phyloP scores from a whole-genome alignment of 1,140 invertebrate genomes.

The Thrips palmi region DNA sequence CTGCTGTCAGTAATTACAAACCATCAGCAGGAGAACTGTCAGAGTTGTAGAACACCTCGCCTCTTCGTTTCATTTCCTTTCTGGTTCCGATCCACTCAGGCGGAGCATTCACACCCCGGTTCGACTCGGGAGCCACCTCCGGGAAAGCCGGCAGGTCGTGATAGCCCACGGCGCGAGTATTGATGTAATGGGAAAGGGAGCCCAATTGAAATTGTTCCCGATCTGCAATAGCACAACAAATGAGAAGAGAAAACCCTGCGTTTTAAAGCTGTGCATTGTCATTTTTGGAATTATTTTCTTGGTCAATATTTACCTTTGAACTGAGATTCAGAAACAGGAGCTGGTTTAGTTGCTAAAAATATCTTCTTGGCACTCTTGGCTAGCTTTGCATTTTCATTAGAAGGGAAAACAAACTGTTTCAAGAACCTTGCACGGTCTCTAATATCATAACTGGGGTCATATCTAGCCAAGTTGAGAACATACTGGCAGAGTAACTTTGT shows the following conservation, averaged over 20 bases:
- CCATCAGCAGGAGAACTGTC: constrained; percentile 13
- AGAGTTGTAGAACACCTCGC: too few relatives aligned
- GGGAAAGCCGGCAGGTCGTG: constrained; percentile 78
- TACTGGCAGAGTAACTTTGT: constrained; percentile 81
- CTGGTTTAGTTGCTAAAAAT: constrained; percentile 83
- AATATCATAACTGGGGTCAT: constrained; percentile 96
- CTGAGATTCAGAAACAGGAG: constrained; percentile 57
- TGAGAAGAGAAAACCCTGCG: constrained; percentile 1
- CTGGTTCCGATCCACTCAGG: too few relatives aligned
- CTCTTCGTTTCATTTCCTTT: constrained; percentile 17
- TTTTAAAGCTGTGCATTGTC: not conserved
- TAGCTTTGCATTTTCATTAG: constrained; percentile 33
- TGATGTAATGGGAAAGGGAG: constrained; percentile 87
- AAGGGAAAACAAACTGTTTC: constrained; percentile 56
- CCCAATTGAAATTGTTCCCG: constrained; percentile 81
- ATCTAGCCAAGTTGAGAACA: constrained; percentile 89
- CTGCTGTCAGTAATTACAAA: not conserved
- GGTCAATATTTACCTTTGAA: constrained; percentile 43
- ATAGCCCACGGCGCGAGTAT: constrained; percentile 69
- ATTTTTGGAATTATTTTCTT: constrained; percentile 2
- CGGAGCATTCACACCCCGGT: constrained; percentile 4
- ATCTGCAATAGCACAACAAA: constrained; percentile 28
- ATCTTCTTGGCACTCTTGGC: constrained; percentile 59
- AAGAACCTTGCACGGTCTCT: constrained; percentile 82
- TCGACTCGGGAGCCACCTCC: constrained; percentile 48